Evolutionary conservation across 2,888 invertebrate species (phyloP), one percentile per base, ranked within the genome.

Genomic region (Agriopis leucophaearia): DNA sequence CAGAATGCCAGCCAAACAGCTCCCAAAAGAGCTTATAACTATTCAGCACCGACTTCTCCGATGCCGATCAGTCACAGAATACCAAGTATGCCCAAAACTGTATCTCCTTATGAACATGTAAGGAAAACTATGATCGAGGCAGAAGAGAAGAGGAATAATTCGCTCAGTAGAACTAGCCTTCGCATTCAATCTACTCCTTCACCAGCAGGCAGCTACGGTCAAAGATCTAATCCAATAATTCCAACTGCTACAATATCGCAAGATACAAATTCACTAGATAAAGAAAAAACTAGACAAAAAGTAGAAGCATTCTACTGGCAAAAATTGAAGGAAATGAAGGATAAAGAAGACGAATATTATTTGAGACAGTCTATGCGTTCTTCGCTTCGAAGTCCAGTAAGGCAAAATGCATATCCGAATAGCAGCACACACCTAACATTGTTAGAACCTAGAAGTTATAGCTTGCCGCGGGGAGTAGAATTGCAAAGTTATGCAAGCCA

Each of bases 221-320:
- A 81, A 60, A 69, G 71, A 56, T 64, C 78, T n/a, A 78, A 72
- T 36, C 61, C 73, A 38, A 73, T 79, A 18, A 74, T 82, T 2
- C 74, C 74, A 35, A 66, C 54, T 40, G 44, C 58, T 15, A 55
- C 64, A 9, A 40, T 58, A 9, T 66, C 59, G 8, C 79, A 83
- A 44, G 77, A 79, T 13, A 72, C 72, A 9, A 18, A 50, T 9
- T 16, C 64, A 10, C 9, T 65, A 8, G 92, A 94, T 69, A 95
- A 95, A 83, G 93, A 94, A 73, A 94, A 94, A 77, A 95, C 95
- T 47, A 85, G 95, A 12, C 94, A 94, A 78, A 95, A 93, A 80
- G 94, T 95, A 0, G 96, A 96, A 81, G 96, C 95, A 0, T 96
- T 95, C 77, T 96, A 96, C 73, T 96, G 96, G 96, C 95, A 96